Conservation (phyloP, 1,140 invertebrate genomes). For the Homarus americanus region DNA sequence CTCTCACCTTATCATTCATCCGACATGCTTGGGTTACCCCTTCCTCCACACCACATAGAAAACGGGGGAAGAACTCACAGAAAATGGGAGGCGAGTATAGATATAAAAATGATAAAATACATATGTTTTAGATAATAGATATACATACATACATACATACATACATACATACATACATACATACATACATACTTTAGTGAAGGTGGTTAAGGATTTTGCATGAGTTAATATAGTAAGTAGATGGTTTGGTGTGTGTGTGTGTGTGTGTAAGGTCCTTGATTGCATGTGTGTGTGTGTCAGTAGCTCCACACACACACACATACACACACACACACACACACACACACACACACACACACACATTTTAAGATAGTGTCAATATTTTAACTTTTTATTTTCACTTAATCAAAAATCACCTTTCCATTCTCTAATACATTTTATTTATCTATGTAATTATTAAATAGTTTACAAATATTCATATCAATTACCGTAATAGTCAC, state of each 20-base stretch:
- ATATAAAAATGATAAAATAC: not conserved
- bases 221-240: not conserved
- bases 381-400: not conserved
- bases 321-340: slow-evolving; percentile 26
- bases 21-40: too few species aligned
- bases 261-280: not conserved
- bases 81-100: too few species aligned
- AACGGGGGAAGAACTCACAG: too few species aligned
- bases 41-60: too few species aligned
- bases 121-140: not conserved
- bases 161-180: slow-evolving; percentile 34
- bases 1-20: too few species aligned
- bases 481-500: too few species aligned
- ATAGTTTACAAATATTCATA: too few species aligned
- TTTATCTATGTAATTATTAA: too few species aligned
- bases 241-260: not conserved
- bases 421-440: too few species aligned
- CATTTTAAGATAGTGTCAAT: not conserved
- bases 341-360: not conserved
- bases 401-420: not conserved
- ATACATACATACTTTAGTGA: not conserved
- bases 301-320: not conserved
- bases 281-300: not conserved
- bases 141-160: slow-evolving; percentile 26
- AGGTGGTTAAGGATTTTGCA: not conserved